phyloP scores from a whole-genome alignment of 2,888 invertebrate genomes.

The Noctua fimbriata region DNA sequence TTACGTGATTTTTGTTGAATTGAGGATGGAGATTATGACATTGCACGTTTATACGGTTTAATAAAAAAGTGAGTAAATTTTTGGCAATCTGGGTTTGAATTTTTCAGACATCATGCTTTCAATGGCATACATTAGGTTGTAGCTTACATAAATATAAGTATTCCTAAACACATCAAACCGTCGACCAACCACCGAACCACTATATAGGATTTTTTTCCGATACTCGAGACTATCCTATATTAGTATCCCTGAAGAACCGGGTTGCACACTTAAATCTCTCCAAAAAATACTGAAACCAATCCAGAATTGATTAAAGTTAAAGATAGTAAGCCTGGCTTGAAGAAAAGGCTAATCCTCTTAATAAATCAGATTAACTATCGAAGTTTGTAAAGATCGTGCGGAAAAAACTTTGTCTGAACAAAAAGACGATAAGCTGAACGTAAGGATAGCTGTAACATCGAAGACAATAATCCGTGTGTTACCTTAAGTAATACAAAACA shows the following conservation, averaged over 20 bases:
- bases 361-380: slow-evolving; percentile 33
- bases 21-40: not conserved
- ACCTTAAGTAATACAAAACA: slow-evolving; percentile 29
- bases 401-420: slow-evolving; percentile 1
- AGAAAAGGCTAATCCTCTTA: slow-evolving; percentile 3
- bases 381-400: slow-evolving; percentile 18
- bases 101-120: not conserved
- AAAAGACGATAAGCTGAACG: not conserved
- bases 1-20: not conserved
- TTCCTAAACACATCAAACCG: not conserved
- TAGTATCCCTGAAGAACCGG: not conserved
- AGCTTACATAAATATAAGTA: not conserved
- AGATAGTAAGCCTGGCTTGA: not conserved
- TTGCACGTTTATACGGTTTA: not conserved
- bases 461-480: slow-evolving; percentile 4
- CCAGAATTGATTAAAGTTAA: slow-evolving; percentile 23
- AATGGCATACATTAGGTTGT: not conserved
- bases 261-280: not conserved
- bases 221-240: not conserved
- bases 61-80: not conserved
- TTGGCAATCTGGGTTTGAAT: not conserved
- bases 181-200: too few relatives aligned
- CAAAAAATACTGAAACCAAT: not conserved
- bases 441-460: not conserved
- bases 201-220: not conserved